Percentiles rank a stretch among this genome's conserved stretches.
These are phyloP conservation scores for Centruroides sculpturatus DNA, from an alignment of 1,140 invertebrate genomes.

Conservation along the genomic window DNA sequence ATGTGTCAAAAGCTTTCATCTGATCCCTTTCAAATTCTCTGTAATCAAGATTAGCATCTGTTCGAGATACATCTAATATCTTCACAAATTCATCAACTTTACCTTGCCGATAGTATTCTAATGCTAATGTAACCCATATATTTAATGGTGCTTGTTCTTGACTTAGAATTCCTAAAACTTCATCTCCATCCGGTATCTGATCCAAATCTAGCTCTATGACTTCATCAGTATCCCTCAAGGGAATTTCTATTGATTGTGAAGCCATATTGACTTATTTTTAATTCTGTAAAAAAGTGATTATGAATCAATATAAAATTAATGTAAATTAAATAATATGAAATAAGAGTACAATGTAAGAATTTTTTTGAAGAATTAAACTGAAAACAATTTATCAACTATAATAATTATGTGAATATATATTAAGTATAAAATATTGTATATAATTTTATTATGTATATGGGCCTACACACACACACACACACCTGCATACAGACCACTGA, in stretches of 20 bases:
- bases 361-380: too few relatives aligned
- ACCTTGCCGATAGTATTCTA: slow-evolving; percentile 91
- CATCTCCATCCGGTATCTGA: slow-evolving; percentile 84
- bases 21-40: slow-evolving; percentile 89
- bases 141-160: slow-evolving; percentile 84
- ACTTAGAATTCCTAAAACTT: slow-evolving; percentile 82
- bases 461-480: too few relatives aligned
- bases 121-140: slow-evolving; percentile 88
- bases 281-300: too few relatives aligned
- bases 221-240: slow-evolving; percentile 80
- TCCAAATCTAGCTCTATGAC: slow-evolving; percentile 89
- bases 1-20: slow-evolving; percentile 87
- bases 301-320: too few relatives aligned
- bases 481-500: too few relatives aligned
- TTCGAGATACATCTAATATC: slow-evolving; percentile 73
- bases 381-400: too few relatives aligned
- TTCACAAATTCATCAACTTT: slow-evolving; percentile 87
- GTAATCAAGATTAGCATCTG: slow-evolving; percentile 77
- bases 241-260: slow-evolving; percentile 48
- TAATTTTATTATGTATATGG: too few relatives aligned
- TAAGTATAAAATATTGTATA: too few relatives aligned
- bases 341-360: too few relatives aligned
- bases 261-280: too few relatives aligned
- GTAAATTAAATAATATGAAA: too few relatives aligned
- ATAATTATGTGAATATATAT: too few relatives aligned